These are phyloP conservation scores for Nymphalis polychloros DNA, from an alignment of 2,888 invertebrate genomes.

Conservation along the genomic window DNA sequence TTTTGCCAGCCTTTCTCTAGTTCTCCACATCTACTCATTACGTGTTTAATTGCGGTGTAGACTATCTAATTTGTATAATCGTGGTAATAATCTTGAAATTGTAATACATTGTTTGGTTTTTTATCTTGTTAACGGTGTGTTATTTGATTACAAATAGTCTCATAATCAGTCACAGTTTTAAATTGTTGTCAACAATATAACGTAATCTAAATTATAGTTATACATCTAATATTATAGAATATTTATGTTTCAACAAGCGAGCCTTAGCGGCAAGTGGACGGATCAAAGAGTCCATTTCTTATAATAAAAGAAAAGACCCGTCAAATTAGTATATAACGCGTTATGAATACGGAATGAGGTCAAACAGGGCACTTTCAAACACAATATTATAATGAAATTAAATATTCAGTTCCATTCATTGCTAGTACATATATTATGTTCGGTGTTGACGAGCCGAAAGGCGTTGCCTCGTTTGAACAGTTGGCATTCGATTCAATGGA, in stretches of 20 bases:
- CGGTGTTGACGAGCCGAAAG: slow-evolving; percentile 69
- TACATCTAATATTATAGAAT: slow-evolving; percentile 34
- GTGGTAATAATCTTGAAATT: slow-evolving; percentile 23
- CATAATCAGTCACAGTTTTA: not conserved
- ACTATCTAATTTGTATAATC: slow-evolving; percentile 33
- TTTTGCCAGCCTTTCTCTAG: slow-evolving; percentile 51
- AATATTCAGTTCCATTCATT: slow-evolving; percentile 79
- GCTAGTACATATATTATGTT: slow-evolving; percentile 55
- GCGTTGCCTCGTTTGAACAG: slow-evolving; percentile 75
- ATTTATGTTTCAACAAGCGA: slow-evolving; percentile 43
- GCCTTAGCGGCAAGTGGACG: slow-evolving; percentile 56
- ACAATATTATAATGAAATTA: slow-evolving; percentile 76
- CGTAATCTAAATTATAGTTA: no score
- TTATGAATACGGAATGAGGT: slow-evolving; percentile 79
- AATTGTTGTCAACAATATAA: not conserved
- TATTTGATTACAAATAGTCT: not conserved
- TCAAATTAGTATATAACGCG: slow-evolving; percentile 79
- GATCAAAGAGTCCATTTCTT: slow-evolving; percentile 71
- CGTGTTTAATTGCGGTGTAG: slow-evolving; percentile 43
- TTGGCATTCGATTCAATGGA: slow-evolving; percentile 60
- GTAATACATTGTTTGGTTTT: slow-evolving; percentile 24
- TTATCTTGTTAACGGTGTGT: slow-evolving; percentile 8
- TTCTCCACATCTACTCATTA: slow-evolving; percentile 41
- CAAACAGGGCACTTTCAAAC: slow-evolving; percentile 76
- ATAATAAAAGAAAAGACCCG: slow-evolving; percentile 72